A percentile compares a stretch with the other conserved stretches of the same genome.
phyloP scores from a whole-genome alignment of 2,797 vertebrate species.

The Syngnathus rostellatus region DNA sequence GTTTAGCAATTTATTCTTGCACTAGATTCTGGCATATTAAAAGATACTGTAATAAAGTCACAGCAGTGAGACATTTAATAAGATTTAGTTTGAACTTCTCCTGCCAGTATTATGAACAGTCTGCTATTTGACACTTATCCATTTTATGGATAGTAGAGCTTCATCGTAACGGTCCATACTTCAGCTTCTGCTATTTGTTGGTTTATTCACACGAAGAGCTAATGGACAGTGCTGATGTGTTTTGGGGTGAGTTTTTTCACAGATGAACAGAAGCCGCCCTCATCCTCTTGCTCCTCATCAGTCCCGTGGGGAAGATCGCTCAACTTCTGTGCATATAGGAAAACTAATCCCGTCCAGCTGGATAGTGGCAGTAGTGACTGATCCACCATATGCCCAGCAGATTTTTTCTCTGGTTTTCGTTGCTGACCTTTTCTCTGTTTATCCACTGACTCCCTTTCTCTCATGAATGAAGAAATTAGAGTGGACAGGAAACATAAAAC shows the following conservation, averaged over 20 bases:
- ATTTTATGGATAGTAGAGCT: neutral
- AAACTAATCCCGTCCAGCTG: conserved; percentile 59
- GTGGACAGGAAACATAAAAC: conserved; percentile 19
- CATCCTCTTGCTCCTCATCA: conserved; percentile 30
- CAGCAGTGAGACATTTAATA: neutral
- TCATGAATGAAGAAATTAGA: conserved; percentile 10
- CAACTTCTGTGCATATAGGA: conserved; percentile 28
- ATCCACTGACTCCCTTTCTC: conserved; percentile 6
- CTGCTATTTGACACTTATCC: neutral
- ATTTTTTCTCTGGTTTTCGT: conserved; percentile 34
- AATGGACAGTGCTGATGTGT: conserved; percentile 38
- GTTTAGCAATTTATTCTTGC: neutral
- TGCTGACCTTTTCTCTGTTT: conserved; percentile 29
- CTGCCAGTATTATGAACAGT: neutral
- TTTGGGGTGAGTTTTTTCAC: conserved; percentile 10
- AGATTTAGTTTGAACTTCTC: neutral
- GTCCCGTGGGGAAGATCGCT: conserved; percentile 47
- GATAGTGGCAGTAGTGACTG: conserved; percentile 38
- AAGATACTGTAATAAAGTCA: neutral
- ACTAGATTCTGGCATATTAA: neutral
- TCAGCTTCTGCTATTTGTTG: conserved; percentile 11
- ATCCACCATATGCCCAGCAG: conserved; percentile 52
- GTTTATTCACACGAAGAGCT: conserved; percentile 44
- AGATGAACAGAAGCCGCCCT: conserved; percentile 45
- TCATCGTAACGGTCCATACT: neutral